Base-by-base conservation (phyloP, 1,140 invertebrate genomes). In the Drosophila watanabei region DNA sequence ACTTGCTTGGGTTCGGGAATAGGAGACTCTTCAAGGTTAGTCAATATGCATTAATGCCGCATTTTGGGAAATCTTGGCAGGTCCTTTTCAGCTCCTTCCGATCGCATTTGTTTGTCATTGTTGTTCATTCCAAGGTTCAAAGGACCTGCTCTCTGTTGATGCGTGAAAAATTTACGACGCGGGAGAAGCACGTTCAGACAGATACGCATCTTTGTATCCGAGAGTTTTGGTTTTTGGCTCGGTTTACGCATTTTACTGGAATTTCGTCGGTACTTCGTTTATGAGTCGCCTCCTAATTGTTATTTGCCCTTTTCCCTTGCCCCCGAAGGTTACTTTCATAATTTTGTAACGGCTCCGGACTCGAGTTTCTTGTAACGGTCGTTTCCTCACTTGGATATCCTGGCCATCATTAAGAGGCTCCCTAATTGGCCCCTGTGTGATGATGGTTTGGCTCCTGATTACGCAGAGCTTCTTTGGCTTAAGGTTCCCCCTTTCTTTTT, bases 21-120 rank as follows among this genome's bases (percentile, higher is more conserved):
- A 18, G 69, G 51, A 64, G 51, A 64, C 68, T 65, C 73, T 72
- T 75, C 79, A 90, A 90, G 86, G 86, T 86, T 87, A 90, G 87
- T 86, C 76, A 90, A 90, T 90, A 82, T 89, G 76, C 80, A 90
- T 90, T 90, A 90, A 82, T 89, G 79, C 71, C 80, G 72, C 63
- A 76, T 80, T 88, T 88, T 75, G 76, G 83, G 76, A 83, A 64
- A 76, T 87, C 51, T 85, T 72, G 65, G 82, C 86, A 90, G 86
- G 86, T 90, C 78, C 63, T 90, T 79, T 79, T 79, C 30, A 45
- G 75, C 18, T 48, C 75, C 58, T 81, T 70, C 79, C 63, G 43
- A 65, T 70, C 56, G 75, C 52, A 85, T 88, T 89, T 81, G 75
- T 82, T 85, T 82, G 86, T 85, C 85, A 90, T 90, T 90, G 86